Conservation (phyloP, 2,888 invertebrate genomes). For the Rotaria sp. region DNA sequence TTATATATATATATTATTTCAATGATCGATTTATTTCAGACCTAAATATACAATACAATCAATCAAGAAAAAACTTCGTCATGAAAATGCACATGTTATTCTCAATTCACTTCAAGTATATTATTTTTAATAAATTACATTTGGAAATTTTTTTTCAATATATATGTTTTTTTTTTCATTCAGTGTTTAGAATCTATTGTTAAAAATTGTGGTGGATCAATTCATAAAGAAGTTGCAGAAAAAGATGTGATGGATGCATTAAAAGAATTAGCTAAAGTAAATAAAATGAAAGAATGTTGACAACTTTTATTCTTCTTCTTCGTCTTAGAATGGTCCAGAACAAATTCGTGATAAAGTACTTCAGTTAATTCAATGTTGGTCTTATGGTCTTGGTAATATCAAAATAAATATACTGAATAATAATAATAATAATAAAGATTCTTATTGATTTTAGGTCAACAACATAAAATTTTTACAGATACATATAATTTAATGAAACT, state of each 20-base stretch:
- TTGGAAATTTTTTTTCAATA: too few species aligned
- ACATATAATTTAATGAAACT: constrained; percentile 85
- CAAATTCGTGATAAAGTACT: constrained; percentile 67
- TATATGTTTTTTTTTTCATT: too few species aligned
- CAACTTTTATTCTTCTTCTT: too few species aligned
- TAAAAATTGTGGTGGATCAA: constrained; percentile 84
- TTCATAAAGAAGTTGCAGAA: constrained; percentile 81
- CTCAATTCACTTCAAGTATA: constrained; percentile 77
- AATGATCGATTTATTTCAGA: constrained; percentile 47
- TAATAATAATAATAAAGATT: background rate
- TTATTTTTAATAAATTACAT: too few species aligned
- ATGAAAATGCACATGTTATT: constrained; percentile 84
- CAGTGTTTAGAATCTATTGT: constrained; percentile 86
- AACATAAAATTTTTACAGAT: constrained; percentile 82
- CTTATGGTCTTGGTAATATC: constrained; percentile 89
- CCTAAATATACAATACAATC: constrained; percentile 70
- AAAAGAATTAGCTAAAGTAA: constrained; percentile 74
- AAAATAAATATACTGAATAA: background rate
- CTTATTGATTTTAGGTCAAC: constrained; percentile 57
- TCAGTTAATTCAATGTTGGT: constrained; percentile 93
- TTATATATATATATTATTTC: background rate
- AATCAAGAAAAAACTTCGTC: constrained; percentile 79
- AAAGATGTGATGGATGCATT: constrained; percentile 87
- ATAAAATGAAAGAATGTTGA: background rate
- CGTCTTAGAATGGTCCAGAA: constrained; percentile 45